Percentiles rank a stretch among this genome's conserved stretches.
Evolutionary conservation across 2,888 invertebrate genomes (phyloP).

Genomic region (Agonopterix subpropinquella): DNA sequence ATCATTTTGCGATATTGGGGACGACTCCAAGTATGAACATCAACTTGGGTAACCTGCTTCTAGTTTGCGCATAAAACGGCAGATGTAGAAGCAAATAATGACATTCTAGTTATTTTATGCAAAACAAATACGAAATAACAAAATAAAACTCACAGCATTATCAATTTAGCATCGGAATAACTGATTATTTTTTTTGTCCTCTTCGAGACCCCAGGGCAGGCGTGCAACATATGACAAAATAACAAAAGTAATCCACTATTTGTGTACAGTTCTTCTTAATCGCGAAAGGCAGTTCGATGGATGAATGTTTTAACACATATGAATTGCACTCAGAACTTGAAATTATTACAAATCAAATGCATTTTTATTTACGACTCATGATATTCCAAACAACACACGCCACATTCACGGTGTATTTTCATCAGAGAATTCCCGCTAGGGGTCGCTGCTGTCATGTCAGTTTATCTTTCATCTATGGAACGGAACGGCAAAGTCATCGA

Average conservation of each 20-base stretch:
- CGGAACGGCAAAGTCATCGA: too few species aligned
- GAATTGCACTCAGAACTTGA: constrained; percentile 40
- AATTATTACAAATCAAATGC: constrained; percentile 47
- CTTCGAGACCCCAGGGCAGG: constrained; percentile 68
- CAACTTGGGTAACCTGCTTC: constrained; percentile 43
- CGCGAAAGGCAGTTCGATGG: constrained; percentile 26
- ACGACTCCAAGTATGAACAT: constrained; percentile 17
- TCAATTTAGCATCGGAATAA: constrained; percentile 65
- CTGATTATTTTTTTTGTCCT: constrained; percentile 69
- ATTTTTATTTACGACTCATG: constrained; percentile 73
- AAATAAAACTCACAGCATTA: constrained; percentile 66
- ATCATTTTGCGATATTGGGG: constrained; percentile 20
- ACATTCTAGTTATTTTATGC: constrained; percentile 12
- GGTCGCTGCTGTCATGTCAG: constrained; percentile 28
- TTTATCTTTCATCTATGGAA: too few species aligned
- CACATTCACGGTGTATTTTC: constrained; percentile 72
- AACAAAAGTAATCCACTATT: constrained; percentile 49
- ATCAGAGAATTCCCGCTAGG: constrained; percentile 53
- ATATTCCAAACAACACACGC: constrained; percentile 75
- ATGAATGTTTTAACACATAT: constrained; percentile 41
- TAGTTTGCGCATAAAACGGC: constrained; percentile 26
- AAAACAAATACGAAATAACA: constrained; percentile 24
- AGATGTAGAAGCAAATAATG: constrained; percentile 9
- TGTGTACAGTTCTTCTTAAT: constrained; percentile 29
- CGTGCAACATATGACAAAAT: constrained; percentile 73